Evolutionary conservation across 2,113 vertebrate genomes (phyloP).

Genomic region (Romanogobio albipinnatus): DNA sequence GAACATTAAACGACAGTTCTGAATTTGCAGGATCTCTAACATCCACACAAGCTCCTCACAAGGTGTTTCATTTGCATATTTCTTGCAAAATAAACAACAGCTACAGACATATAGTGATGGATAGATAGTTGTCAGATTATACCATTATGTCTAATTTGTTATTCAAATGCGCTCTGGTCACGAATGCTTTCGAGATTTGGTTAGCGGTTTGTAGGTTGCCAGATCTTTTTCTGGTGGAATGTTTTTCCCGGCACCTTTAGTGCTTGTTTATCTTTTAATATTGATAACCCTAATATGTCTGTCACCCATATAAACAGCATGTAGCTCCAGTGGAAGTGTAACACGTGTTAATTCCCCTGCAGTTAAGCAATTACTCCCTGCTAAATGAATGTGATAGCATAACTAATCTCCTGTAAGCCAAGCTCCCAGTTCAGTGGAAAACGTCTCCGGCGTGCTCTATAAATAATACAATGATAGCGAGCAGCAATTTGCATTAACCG

Average conservation of each 20-base stretch:
- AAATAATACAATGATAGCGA: slow-evolving; percentile 78
- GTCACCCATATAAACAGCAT: slow-evolving; percentile 63
- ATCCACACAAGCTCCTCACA: background rate
- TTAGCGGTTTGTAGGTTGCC: slow-evolving; percentile 36
- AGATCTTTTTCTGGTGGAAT: slow-evolving; percentile 17
- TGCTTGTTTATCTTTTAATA: slow-evolving; percentile 42
- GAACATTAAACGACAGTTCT: background rate
- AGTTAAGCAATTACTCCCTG: slow-evolving; percentile 77
- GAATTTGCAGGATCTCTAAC: background rate
- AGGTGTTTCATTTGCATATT: slow-evolving; percentile 34
- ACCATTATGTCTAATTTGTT: slow-evolving; percentile 43
- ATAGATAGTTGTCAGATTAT: slow-evolving; percentile 15
- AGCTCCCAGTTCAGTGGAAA: slow-evolving; percentile 76
- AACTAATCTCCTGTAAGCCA: slow-evolving; percentile 81
- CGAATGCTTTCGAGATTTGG: slow-evolving; percentile 29
- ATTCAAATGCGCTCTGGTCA: slow-evolving; percentile 39
- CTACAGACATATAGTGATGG: slow-evolving; percentile 21
- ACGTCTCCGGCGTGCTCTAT: slow-evolving; percentile 73
- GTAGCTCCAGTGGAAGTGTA: slow-evolving; percentile 68
- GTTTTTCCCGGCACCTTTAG: slow-evolving; percentile 1
- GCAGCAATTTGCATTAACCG: slow-evolving; percentile 78
- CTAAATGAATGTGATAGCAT: slow-evolving; percentile 78
- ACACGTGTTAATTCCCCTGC: slow-evolving; percentile 73
- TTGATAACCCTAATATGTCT: slow-evolving; percentile 63
- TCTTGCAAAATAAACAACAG: slow-evolving; percentile 18